Evolutionary conservation across 2,797 vertebrate species (phyloP), one percentile per base, ranked within the genome.

Genomic region (Ctenochaetus hawaiiensis): DNA sequence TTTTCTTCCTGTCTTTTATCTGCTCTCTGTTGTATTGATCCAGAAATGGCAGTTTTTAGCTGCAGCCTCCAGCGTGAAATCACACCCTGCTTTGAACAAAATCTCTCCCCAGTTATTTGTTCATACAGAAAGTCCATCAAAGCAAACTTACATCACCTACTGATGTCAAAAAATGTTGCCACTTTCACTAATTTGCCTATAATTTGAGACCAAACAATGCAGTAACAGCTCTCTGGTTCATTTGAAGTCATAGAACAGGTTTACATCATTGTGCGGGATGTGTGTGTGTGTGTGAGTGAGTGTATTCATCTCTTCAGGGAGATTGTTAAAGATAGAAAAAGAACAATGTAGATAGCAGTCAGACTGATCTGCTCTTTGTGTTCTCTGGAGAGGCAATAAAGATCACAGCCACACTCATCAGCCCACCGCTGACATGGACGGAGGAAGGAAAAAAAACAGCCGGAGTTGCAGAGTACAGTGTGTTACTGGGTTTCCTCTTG

Each of bases 21-120:
- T 62, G 41, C 75, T 86, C 72, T 81, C 30, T 85, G 67, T 75
- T 30, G 58, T 90, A 93, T 93, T 66, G 92, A 95, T 94, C 83
- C 76, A 67, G 60, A 81, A 90, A 76, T 77, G 41, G 22, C 69
- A 82, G 75, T 90, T 93, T 92, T 91, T 92, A 92, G 88, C 87
- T 67, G 77, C 80, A 85, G 92, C 88, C 91, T 90, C 67, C 82
- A 80, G 86, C 72, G 41, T 51, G 54, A 67, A 74, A 78, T 67
- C 71, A 66, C 77, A 74, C 57, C 54, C 52, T 73, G 60, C 51
- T 56, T 74, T 81, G 58, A 57, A 61, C 52, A 58, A 66, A 13
- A 61, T 71, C 41, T 26, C 56, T 45, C 7, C 16, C 6, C 16
- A 37, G 56, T 18, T 48, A 54, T 39, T 11, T n/a, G 26, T 3